Evolutionary conservation across 2,113 vertebrate species (phyloP), one percentile per base, ranked within the genome.

Genomic region (Nannobrachium achirus): DNA sequence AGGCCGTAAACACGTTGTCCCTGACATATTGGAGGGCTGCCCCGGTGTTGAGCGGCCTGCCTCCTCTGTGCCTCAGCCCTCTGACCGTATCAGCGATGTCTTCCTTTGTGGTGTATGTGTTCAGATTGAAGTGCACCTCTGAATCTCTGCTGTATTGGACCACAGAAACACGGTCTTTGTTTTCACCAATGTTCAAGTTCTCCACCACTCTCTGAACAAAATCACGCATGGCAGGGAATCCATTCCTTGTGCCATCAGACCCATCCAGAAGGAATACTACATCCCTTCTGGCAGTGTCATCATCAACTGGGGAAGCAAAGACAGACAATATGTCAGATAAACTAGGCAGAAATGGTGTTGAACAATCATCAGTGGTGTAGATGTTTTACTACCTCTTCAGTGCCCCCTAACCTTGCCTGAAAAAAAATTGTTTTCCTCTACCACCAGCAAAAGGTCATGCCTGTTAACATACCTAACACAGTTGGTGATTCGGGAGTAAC

Each of bases 21-120:
- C 72, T 16, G 0, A 89, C 86, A 0, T 86, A 91, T 13, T 94
- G 88, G 53, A 95, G 83, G 44, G 66, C 73, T 0, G 79, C 84
- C 66, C 93, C 94, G 15, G 93, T 73, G 51, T 95, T 94, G 59
- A 94, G 88, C 5, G 82, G 10, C 63, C 79, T 92, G 52, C 84
- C 84, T 49, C 84, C 81, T 78, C 67, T 86, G 63, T 62, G 50
- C 14, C 16, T 64, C 55, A 85, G 63, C n/a, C 3, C 16, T 62
- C 42, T 56, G 20, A 85, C 55, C 10, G 16, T 19, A 3, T 55
- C 59, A 19, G 69, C 39, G n/a, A 75, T 13, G 1, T 81, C 81
- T 16, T 77, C 73, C 56, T 84, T 84, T 56, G 62, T 64, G 11
- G 41, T 58, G 57, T 78, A 69, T 6, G 60, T 74, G 13, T 82